Base-by-base conservation (phyloP, 2,797 vertebrate species). In the Phoebastria nigripes region DNA sequence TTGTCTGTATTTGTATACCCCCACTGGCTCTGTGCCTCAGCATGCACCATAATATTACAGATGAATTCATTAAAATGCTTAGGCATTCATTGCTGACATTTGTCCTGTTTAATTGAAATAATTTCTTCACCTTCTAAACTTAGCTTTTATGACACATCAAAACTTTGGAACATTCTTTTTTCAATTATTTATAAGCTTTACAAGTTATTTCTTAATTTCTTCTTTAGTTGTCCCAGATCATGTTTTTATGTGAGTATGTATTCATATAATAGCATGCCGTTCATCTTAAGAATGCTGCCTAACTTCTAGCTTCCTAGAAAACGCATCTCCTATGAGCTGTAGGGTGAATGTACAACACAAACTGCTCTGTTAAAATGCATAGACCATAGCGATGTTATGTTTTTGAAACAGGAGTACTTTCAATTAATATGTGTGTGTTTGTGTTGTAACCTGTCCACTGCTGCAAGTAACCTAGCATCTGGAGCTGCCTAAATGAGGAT, bases 41-140 rank as follows among this genome's bases (percentile, higher is more conserved):
- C 82, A 87, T 51, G 94, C 69, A 77, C 72, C 28, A 3, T 33
- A 42, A 76, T 91, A 70, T 97, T 97, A 96, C 91, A 91, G 97
- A 98, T 95, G 82, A 96, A 93, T 95, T 97, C 62, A 97, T 97
- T 98, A 97, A 97, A 97, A 95, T 93, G 84, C 82, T 94, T 95
- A 85, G 81, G 91, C 70, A 90, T 94, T 97, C 85, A 95, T 93
- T 91, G 90, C 91, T 96, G 92, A 96, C 92, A 89, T 96, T 97
- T 98, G 54, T 94, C 94, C 81, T 81, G 15, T 81, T 96, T 95
- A 95, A 98, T 87, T 97, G 97, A 96, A 97, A 97, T 94, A 96
- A 97, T 91, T 97, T 97, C 87, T 96, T 95, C 94, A 94, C 82
- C 82, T 95, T 95, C 80, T 92, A 95, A 95, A 95, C 25, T 94